A percentile compares a stretch with the other conserved stretches of the same genome.
phyloP scores from a whole-genome alignment of 2,113 vertebrate species.

The Ceyx cyanopectus region DNA sequence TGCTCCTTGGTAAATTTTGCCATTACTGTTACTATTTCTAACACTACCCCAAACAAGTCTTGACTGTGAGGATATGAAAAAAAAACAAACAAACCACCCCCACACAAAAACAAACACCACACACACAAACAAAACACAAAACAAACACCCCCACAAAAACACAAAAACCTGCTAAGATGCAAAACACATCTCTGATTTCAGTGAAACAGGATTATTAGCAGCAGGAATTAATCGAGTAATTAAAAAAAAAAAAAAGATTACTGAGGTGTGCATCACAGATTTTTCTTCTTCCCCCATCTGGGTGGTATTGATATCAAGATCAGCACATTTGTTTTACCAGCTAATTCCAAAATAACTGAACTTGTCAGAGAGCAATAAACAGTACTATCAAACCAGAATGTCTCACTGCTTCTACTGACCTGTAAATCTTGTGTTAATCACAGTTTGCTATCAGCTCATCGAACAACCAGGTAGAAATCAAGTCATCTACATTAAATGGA shows the following conservation, averaged over 20 bases:
- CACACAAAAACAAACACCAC: too few species aligned
- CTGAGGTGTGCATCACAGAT: rapidly evolving
- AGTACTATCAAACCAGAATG: background rate
- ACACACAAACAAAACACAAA: too few species aligned
- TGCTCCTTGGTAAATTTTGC: background rate
- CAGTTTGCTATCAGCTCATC: background rate
- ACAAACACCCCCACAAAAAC: too few species aligned
- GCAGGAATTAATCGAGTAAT: background rate
- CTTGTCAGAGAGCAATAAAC: background rate
- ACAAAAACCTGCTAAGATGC: background rate
- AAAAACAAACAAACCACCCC: background rate
- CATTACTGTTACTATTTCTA: background rate
- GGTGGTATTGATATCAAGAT: background rate
- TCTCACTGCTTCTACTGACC: background rate
- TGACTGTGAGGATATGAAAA: background rate
- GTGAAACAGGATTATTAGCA: background rate
- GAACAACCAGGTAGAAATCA: background rate
- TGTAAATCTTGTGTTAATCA: background rate
- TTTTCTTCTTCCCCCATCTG: background rate
- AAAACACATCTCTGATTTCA: background rate
- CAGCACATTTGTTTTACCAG: background rate
- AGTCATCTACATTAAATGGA: background rate
- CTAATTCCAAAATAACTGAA: background rate
- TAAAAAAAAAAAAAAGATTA: background rate
- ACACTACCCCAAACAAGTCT: background rate